These are phyloP conservation scores for Heteromyza rotundicornis DNA, from an alignment of 2,888 invertebrate species.

Conservation along the genomic window DNA sequence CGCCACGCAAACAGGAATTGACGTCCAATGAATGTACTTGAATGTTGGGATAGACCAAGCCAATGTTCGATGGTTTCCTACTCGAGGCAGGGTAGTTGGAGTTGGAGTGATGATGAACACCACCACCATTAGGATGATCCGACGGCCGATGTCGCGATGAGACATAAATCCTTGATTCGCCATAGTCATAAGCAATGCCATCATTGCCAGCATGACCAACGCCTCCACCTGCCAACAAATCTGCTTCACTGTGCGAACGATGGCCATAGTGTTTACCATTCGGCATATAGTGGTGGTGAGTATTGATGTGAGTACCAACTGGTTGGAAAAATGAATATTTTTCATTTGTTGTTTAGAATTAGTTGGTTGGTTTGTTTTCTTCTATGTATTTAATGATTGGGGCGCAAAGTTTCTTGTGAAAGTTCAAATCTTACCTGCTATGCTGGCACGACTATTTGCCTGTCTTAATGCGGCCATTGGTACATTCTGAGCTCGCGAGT, in stretches of 20 bases:
- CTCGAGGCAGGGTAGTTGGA: constrained; percentile 39
- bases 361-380: background rate
- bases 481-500: constrained; percentile 62
- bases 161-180: constrained; percentile 58
- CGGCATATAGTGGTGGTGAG: constrained; percentile 49
- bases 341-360: background rate
- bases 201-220: constrained; percentile 63
- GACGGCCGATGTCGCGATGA: constrained; percentile 38
- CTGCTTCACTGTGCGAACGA: constrained; percentile 87
- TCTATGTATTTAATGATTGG: background rate
- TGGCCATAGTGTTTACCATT: constrained; percentile 62
- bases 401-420: too few relatives aligned
- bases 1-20: constrained; percentile 71
- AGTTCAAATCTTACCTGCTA: constrained; percentile 57
- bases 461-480: constrained; percentile 75
- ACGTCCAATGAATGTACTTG: constrained; percentile 76
- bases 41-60: constrained; percentile 62
- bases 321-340: background rate
- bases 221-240: constrained; percentile 73
- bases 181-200: constrained; percentile 46
- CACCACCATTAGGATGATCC: constrained; percentile 37
- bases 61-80: constrained; percentile 58
- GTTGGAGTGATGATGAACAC: constrained; percentile 25
- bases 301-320: constrained; percentile 56
- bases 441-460: constrained; percentile 70